These are phyloP conservation scores for Cariama cristata DNA, from an alignment of 2,113 vertebrate species.

Conservation along the genomic window DNA sequence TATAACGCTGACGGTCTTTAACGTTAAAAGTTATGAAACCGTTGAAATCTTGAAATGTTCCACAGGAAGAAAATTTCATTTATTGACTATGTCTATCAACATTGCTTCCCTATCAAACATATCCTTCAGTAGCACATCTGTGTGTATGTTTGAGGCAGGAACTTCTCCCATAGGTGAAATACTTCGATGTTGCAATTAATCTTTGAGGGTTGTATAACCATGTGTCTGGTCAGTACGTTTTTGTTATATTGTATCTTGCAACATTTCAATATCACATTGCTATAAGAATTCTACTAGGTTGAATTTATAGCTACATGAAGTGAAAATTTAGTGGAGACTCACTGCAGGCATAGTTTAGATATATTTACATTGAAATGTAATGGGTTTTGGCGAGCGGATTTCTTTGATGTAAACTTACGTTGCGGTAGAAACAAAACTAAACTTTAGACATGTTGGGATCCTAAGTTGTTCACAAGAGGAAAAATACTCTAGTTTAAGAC, in stretches of 20 bases:
- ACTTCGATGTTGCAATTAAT: neutral
- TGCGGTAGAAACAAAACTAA: neutral
- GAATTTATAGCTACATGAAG: neutral
- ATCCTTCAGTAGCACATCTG: neutral
- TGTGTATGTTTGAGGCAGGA: neutral
- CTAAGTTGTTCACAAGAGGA: neutral
- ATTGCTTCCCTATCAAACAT: rapidly evolving
- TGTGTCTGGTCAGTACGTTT: neutral
- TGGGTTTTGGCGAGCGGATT: neutral
- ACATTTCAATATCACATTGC: neutral
- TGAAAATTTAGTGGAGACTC: neutral
- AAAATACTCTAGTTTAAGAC: neutral
- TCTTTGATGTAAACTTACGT: neutral
- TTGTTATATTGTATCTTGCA: neutral
- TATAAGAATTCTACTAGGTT: neutral
- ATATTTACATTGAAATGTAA: neutral
- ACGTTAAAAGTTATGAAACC: neutral
- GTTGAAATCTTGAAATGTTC: neutral
- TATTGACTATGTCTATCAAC: neutral
- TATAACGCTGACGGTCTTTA: neutral
- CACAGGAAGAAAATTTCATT: rapidly evolving
- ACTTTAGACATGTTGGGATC: neutral
- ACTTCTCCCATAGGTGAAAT: neutral
- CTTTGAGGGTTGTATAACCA: neutral
- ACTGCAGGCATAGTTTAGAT: neutral